Conservation (phyloP, 2,797 vertebrate species). For the Trachops cirrhosus region DNA sequence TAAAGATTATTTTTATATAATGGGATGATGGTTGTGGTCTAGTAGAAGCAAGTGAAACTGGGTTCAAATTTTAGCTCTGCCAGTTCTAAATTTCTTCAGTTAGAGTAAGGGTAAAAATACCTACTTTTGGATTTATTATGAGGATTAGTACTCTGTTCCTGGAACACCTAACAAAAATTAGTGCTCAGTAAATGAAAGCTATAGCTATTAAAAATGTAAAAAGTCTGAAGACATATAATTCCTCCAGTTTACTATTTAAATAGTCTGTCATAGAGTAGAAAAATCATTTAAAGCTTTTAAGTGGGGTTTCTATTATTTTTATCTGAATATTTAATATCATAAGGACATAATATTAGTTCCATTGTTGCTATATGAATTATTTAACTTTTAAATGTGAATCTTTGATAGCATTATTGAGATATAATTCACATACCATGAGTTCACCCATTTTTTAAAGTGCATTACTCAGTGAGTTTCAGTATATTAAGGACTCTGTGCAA, state of each 20-base stretch:
- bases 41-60: not conserved
- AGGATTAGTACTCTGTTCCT: not conserved
- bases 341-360: not conserved
- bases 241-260: not conserved
- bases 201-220: not conserved
- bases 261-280: not conserved
- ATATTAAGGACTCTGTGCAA: not conserved
- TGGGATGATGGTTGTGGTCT: not conserved
- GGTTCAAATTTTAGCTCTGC: not conserved
- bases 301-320: constrained; percentile 10
- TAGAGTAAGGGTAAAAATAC: not conserved
- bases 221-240: not conserved
- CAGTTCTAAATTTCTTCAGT: not conserved
- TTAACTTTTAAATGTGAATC: constrained; percentile 3
- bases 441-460: not conserved
- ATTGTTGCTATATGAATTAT: not conserved
- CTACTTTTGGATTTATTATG: not conserved
- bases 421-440: not conserved
- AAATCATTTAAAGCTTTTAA: not conserved
- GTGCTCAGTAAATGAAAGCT: not conserved
- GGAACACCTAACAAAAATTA: not conserved
- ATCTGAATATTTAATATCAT: not conserved
- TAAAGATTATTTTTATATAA: not conserved
- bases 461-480: not conserved
- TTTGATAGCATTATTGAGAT: not conserved